Percentiles rank a stretch among this genome's conserved stretches.
Evolutionary conservation across 2,888 invertebrate genomes (phyloP).

Genomic region (Oxytorus armatus): DNA sequence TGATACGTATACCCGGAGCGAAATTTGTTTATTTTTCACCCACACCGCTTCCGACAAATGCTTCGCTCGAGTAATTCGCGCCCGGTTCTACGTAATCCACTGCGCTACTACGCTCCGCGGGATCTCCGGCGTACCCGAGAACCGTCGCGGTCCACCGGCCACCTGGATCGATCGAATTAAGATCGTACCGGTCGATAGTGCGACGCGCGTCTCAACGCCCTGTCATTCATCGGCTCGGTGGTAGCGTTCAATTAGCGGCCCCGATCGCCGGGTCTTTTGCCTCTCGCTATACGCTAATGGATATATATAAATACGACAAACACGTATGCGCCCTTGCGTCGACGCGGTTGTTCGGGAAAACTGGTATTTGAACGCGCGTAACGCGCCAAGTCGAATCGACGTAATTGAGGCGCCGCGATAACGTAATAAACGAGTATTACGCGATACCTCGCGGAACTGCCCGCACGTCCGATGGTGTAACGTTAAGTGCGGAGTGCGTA

Average conservation of each 20-base stretch:
- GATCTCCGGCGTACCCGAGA: slow-evolving; percentile 41
- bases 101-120: slow-evolving; percentile 5
- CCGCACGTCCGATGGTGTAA: not conserved
- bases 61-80: slow-evolving; percentile 49
- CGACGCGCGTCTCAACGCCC: slow-evolving; percentile 72
- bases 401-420: slow-evolving; percentile 17
- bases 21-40: too few relatives aligned
- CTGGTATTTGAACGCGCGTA: slow-evolving; percentile 35
- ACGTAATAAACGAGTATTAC: too few relatives aligned
- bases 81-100: slow-evolving; percentile 37
- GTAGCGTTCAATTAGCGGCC: slow-evolving; percentile 66
- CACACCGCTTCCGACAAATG: not conserved
- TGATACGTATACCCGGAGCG: too few relatives aligned
- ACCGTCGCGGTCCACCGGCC: slow-evolving; percentile 57
- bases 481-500: not conserved
- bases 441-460: not conserved
- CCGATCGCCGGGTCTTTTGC: slow-evolving; percentile 13
- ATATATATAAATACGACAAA: not conserved
- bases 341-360: not conserved
- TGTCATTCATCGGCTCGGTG: slow-evolving; percentile 67
- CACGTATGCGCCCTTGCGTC: not conserved
- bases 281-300: not conserved
- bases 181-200: slow-evolving; percentile 69
- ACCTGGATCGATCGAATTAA: slow-evolving; percentile 72
- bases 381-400: slow-evolving; percentile 25